Evolutionary conservation across 2,797 vertebrate species (phyloP), one percentile per base, ranked within the genome.

Genomic region (Leptatherina wallacei): DNA sequence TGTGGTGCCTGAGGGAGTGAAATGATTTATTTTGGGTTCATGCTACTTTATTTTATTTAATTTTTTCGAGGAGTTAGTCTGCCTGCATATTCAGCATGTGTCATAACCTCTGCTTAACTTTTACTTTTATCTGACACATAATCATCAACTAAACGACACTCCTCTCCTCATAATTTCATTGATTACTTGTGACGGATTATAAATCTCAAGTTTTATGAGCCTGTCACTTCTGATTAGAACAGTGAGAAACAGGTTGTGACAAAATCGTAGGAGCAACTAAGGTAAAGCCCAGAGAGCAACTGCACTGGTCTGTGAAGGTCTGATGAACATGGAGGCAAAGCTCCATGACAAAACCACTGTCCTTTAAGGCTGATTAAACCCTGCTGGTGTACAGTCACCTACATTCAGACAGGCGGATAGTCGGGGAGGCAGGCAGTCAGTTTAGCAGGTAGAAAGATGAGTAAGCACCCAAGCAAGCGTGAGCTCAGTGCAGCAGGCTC

Each of bases 301-400:
- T 68, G 71, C 36, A 16, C 63, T 52, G 47, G 13, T 67, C 59
- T 71, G 65, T 0, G 7, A 40, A 52, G 42, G 44, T 74, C 63
- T 83, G 70, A 69, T 4, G 49, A 75, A 71, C 75, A 84, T 33
- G 47, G 59, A 77, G n/a, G 69, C 52, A 73, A 79, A 76, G 79
- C 75, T 61, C 65, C 72, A 57, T 76, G 84, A 84, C 71, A 61
- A 81, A 87, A 66, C 75, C 54, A 12, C 68, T 83, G 86, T 82
- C 83, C 86, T 92, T 89, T 90, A 89, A 89, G 89, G 82, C 80
- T 91, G 86, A 90, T 92, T 92, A 90, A 89, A 91, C 80, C 71
- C 79, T 59, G 71, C 80, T 70, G 75, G 71, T 82, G 83, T 75
- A 63, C 56, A 75, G 69, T 77, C 77, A 86, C 86, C 88, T 79